phyloP scores from a whole-genome alignment of 2,888 invertebrate genomes.

The Criorhina ranunculi region DNA sequence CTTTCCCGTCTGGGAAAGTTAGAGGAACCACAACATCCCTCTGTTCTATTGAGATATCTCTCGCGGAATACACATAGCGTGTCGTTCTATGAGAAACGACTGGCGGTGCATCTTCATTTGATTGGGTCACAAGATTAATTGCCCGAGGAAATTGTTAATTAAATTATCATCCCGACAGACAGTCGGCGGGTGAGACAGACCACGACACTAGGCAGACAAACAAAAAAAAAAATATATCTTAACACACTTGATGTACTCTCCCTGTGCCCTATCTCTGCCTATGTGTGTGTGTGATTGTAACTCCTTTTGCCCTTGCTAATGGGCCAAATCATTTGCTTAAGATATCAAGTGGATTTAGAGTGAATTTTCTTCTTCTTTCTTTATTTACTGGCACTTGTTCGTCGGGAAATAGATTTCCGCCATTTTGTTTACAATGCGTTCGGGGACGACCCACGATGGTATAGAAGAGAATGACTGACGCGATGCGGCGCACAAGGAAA shows the following conservation, averaged over 20 bases:
- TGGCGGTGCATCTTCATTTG: conserved; percentile 71
- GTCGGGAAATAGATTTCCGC: conserved; percentile 68
- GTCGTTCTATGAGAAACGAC: conserved; percentile 33
- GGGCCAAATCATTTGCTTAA: conserved; percentile 76
- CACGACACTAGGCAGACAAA: conserved; percentile 32
- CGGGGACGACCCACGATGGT: conserved; percentile 70
- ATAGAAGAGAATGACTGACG: conserved; percentile 46
- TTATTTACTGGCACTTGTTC: conserved; percentile 54
- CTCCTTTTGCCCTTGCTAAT: conserved; percentile 67
- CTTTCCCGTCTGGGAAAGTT: conserved; percentile 57
- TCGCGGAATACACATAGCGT: conserved; percentile 47
- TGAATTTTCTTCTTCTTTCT: conserved; percentile 33
- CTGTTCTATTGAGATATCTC: conserved; percentile 61
- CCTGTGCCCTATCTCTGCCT: background rate
- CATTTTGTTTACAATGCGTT: conserved; percentile 60
- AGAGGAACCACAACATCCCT: conserved; percentile 14
- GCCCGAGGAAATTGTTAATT: conserved; percentile 82
- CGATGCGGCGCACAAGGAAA: conserved; percentile 57
- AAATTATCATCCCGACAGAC: conserved; percentile 80
- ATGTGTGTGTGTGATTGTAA: no score
- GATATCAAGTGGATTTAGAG: conserved; percentile 73
- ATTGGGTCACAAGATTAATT: conserved; percentile 81
- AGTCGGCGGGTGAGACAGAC: conserved; percentile 68
- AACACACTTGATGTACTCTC: conserved; percentile 70
- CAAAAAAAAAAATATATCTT: conserved; percentile 35